Evolutionary conservation across 2,888 invertebrate genomes (phyloP).

Genomic region (Stomorhina lunata): DNA sequence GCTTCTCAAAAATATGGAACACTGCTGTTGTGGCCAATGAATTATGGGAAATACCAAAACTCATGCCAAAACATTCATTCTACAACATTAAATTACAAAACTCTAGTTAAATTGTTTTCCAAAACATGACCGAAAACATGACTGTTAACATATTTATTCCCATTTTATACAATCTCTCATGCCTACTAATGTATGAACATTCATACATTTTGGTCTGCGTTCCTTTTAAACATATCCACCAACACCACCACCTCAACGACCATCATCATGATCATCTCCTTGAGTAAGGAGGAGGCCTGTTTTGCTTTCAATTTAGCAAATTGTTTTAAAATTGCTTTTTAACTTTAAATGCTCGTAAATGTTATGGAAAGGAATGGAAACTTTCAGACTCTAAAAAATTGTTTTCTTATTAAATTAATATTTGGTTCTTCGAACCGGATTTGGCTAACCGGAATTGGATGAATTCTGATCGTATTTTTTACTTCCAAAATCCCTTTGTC

Average conservation of each 20-base stretch:
- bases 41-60: constrained; percentile 68
- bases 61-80: constrained; percentile 28
- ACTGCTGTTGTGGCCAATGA: constrained; percentile 67
- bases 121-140: constrained; percentile 57
- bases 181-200: constrained; percentile 1
- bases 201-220: background rate
- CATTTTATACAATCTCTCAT: background rate
- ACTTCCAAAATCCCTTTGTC: too few relatives aligned
- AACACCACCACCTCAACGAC: too few relatives aligned
- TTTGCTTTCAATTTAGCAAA: constrained; percentile 65
- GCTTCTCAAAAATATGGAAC: constrained; percentile 28
- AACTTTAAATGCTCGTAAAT: constrained; percentile 26
- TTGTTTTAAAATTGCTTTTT: constrained; percentile 64
- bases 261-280: constrained; percentile 19
- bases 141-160: constrained; percentile 26
- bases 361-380: constrained; percentile 16
- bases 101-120: constrained; percentile 60
- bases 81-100: constrained; percentile 62
- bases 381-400: too few relatives aligned
- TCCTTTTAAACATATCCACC: background rate
- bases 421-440: too few relatives aligned
- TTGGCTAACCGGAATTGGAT: too few relatives aligned
- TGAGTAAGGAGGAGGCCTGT: constrained; percentile 51
- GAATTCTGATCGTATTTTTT: too few relatives aligned
- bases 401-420: too few relatives aligned